Evolutionary conservation across 1,140 invertebrate species (phyloP), one percentile per base, ranked within the genome.

Genomic region (Nasonia longicornis): DNA sequence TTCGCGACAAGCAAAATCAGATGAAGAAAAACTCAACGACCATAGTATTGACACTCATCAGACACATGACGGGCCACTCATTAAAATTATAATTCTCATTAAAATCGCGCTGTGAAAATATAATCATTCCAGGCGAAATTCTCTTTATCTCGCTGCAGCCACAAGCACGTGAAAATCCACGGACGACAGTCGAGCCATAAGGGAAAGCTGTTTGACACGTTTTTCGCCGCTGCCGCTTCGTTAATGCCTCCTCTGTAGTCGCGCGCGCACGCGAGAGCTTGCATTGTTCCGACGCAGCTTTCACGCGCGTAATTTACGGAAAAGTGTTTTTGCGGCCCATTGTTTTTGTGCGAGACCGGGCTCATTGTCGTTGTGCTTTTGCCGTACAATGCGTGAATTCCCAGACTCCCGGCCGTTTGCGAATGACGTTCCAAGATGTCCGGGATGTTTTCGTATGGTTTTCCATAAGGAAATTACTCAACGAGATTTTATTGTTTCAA

Each of bases 321-420:
- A 75, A 63, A 63, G 29, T 35, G 73, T 63, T 75, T 75, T 75
- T 75, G 16, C 14, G 26, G 29, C 3, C 73, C 26, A 75, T 75
- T 75, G 73, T 35, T 75, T 63, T 73, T 45, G 71, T 3, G 52
- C 52, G 52, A n/a, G 14, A 58, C 52, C 20, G 20, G 52, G 52
- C 52, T 58, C 52, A 58, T 58, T 58, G 52, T 58, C 20, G 20
- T 3, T 58, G 20, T 58, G 52, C 20, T 14, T 20, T 16, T 58
- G 12, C 52, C n/a, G 52, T 3, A 58, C 4, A 58, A 58, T n/a
- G 7, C 3, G 20, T 6, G 3, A 58, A 58, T 58, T n/a, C 52
- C 52, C 52, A 58, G 52, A n/a, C 45, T 52, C 48, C 11, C 48
- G 12, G 48, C 38, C 8, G 38, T 42, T 42, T 42, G 38, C 38